Percentiles rank a stretch among this genome's conserved stretches.
Conservation (phyloP, 2,797 vertebrate species). For the Zalophus californianus region DNA sequence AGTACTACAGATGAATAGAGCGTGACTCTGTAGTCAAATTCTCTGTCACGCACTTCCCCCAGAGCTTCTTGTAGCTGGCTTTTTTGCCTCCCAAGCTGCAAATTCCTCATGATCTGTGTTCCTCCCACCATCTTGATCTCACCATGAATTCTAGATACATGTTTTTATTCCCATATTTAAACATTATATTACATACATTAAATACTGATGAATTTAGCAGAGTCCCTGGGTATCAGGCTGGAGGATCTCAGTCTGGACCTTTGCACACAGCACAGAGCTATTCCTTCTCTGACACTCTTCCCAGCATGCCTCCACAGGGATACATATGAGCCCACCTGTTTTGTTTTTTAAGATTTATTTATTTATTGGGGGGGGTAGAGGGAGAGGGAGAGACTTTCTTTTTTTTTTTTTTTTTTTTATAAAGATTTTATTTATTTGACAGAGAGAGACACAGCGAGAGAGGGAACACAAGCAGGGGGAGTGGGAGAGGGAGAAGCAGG, state of each 20-base stretch:
- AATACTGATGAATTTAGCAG: not conserved
- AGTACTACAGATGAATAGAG: not conserved
- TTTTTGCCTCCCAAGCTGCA: not conserved
- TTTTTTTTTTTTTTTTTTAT: too few relatives aligned
- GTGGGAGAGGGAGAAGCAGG: too few relatives aligned
- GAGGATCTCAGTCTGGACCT: fast-evolving
- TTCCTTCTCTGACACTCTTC: fast-evolving
- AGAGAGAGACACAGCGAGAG: too few relatives aligned
- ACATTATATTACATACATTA: not conserved
- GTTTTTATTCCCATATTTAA: not conserved
- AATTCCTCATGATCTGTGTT: not conserved
- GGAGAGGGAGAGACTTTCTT: not conserved
- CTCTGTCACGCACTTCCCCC: not conserved
- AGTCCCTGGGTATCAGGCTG: not conserved
- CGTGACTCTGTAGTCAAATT: not conserved
- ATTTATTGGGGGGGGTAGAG: not conserved
- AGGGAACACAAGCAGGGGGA: too few relatives aligned
- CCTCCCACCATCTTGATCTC: not conserved
- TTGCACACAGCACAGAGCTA: not conserved
- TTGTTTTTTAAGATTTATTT: not conserved
- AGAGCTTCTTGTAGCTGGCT: not conserved
- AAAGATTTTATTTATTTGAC: too few relatives aligned
- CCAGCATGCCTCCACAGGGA: not conserved
- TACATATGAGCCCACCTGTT: not conserved
- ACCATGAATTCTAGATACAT: not conserved